A percentile compares a stretch with the other conserved stretches of the same genome.
Evolutionary conservation across 1,140 invertebrate genomes (phyloP).

Genomic region (Drosophila parvula): DNA sequence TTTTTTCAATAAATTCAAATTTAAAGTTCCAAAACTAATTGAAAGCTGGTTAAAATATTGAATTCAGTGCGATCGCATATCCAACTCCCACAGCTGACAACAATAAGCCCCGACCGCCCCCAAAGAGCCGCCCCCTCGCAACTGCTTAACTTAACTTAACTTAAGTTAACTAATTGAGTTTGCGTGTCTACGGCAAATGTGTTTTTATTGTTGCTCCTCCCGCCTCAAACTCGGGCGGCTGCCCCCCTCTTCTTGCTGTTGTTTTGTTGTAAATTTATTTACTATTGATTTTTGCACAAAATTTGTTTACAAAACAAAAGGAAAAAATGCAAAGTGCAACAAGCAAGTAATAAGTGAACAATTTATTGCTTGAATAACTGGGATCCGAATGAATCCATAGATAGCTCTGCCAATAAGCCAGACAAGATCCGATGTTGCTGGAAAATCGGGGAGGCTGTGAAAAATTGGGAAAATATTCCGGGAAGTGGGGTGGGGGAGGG

Average conservation of each 20-base stretch:
- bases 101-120: conserved; percentile 20
- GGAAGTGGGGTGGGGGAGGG: too few relatives aligned
- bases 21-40: not conserved
- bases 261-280: conserved; percentile 40
- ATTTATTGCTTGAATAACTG: conserved; percentile 70
- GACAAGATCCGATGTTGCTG: conserved; percentile 35
- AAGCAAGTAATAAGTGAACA: conserved; percentile 44
- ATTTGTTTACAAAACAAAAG: conserved; percentile 69
- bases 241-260: not conserved
- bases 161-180: conserved; percentile 75
- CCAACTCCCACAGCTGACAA: conserved; percentile 30
- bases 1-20: not conserved
- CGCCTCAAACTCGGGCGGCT: not conserved
- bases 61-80: conserved; percentile 1
- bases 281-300: conserved; percentile 67
- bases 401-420: conserved; percentile 25
- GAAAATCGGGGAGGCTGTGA: not conserved
- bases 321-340: conserved; percentile 41
- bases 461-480: conserved; percentile 5
- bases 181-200: conserved; percentile 72
- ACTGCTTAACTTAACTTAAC: conserved; percentile 40
- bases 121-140: conserved; percentile 12
- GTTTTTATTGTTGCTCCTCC: conserved; percentile 26
- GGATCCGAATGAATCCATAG: conserved; percentile 28
- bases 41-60: not conserved